Conservation (phyloP, 2,113 vertebrate species). For the Steatornis caripensis region DNA sequence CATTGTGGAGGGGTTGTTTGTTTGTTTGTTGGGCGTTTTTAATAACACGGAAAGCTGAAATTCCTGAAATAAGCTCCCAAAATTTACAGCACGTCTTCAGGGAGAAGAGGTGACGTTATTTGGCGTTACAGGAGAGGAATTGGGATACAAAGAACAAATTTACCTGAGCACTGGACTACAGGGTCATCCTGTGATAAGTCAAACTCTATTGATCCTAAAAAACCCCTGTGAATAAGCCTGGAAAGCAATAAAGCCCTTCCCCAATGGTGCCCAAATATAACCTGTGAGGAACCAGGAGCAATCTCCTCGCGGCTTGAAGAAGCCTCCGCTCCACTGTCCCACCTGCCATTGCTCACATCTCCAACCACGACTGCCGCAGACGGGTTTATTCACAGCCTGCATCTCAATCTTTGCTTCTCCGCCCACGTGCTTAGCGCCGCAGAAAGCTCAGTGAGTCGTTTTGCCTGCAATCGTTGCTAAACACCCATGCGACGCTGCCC, state of each 20-base stretch:
- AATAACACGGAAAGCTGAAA: not conserved
- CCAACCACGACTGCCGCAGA: not conserved
- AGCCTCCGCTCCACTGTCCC: too few relatives aligned
- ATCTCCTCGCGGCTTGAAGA: rapidly evolving
- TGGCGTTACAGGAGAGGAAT: not conserved
- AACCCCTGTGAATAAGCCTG: not conserved
- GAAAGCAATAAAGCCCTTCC: not conserved
- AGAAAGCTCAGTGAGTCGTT: not conserved
- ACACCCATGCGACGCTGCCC: not conserved
- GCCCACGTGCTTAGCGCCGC: rapidly evolving
- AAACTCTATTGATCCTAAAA: not conserved
- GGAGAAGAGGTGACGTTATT: not conserved
- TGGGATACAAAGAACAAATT: not conserved
- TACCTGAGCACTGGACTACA: not conserved
- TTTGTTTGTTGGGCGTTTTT: not conserved
- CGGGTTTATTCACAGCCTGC: not conserved
- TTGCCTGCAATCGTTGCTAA: too few relatives aligned
- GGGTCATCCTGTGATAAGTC: not conserved
- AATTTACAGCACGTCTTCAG: not conserved
- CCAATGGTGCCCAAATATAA: rapidly evolving
- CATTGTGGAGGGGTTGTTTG: rapidly evolving
- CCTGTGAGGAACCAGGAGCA: not conserved
- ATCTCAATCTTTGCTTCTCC: not conserved
- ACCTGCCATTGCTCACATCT: not conserved
- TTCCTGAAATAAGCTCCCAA: not conserved